A percentile compares a stretch with the other conserved stretches of the same genome.
These are phyloP conservation scores for Lapara coniferarum DNA, from an alignment of 2,888 invertebrate genomes.

Conservation along the genomic window DNA sequence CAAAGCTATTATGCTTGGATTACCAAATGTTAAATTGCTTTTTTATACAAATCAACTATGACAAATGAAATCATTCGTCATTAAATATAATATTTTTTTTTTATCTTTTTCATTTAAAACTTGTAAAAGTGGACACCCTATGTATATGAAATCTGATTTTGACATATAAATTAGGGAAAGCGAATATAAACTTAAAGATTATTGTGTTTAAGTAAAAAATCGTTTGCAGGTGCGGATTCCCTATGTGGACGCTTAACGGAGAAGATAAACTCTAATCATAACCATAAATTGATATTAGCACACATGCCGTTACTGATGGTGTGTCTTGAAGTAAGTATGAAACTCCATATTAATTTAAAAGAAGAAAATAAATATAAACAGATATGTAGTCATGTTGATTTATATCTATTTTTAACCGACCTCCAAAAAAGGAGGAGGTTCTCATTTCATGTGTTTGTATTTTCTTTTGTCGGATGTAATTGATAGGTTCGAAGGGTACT, in stretches of 20 bases:
- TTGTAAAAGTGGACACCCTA: background rate
- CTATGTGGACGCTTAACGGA: slow-evolving; percentile 96
- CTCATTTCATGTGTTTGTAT: too few species aligned
- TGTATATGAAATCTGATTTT: background rate
- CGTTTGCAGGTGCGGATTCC: slow-evolving; percentile 93
- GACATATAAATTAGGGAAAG: background rate
- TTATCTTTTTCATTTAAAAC: background rate
- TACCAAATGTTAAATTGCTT: too few species aligned
- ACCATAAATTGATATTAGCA: slow-evolving; percentile 94
- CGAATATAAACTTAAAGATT: too few species aligned
- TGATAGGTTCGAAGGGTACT: background rate
- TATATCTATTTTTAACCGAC: too few species aligned
- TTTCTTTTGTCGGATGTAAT: too few species aligned
- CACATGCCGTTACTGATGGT: slow-evolving; percentile 98
- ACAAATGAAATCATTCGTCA: background rate
- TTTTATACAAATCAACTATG: too few species aligned
- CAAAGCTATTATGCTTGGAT: too few species aligned
- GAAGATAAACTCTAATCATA: slow-evolving; percentile 95
- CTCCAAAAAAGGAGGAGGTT: too few species aligned
- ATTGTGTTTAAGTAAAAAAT: background rate
- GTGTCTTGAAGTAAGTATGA: slow-evolving; percentile 90
- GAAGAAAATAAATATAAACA: too few species aligned
- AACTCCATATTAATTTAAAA: too few species aligned
- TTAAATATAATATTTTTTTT: too few species aligned
- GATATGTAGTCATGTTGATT: too few species aligned